Conservation (phyloP, 1,140 invertebrate species). For the Heterodera schachtii region DNA sequence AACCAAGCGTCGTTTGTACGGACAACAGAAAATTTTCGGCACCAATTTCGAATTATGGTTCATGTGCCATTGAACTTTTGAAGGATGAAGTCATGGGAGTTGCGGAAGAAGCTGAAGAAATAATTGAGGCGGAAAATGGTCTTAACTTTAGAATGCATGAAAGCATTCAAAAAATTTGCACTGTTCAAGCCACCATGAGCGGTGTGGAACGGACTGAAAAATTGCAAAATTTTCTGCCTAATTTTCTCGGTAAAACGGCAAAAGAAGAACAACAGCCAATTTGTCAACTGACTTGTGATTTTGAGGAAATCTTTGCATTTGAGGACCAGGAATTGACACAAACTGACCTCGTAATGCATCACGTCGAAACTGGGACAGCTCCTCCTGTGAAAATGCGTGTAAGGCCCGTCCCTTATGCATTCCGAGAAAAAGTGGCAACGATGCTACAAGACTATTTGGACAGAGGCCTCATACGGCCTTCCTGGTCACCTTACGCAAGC, state of each 20-base stretch:
- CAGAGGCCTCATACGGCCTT: conserved; percentile 11
- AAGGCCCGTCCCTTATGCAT: conserved; percentile 3
- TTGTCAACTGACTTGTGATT: not conserved
- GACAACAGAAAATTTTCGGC: not conserved
- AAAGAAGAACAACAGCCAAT: not conserved
- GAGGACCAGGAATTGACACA: conserved; percentile 70
- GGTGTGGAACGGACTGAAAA: not conserved
- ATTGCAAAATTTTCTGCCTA: not conserved
- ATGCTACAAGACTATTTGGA: conserved; percentile 26
- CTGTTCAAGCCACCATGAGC: not conserved
- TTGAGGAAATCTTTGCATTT: conserved; percentile 60
- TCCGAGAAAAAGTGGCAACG: conserved; percentile 6
- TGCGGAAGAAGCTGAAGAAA: not conserved
- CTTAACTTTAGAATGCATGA: not conserved
- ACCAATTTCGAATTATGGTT: not conserved
- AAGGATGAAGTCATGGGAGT: not conserved
- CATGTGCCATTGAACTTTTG: not conserved
- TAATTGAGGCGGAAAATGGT: not conserved
- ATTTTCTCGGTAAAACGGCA: not conserved
- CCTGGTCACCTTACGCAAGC: conserved; percentile 67
- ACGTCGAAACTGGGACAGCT: conserved; percentile 55
- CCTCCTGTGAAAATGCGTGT: conserved; percentile 40
- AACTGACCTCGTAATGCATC: conserved; percentile 51
- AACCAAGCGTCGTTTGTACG: not conserved
- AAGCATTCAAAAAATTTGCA: not conserved